Conservation (phyloP, 2,888 invertebrate species). For the Chrysomela aeneicollis region DNA sequence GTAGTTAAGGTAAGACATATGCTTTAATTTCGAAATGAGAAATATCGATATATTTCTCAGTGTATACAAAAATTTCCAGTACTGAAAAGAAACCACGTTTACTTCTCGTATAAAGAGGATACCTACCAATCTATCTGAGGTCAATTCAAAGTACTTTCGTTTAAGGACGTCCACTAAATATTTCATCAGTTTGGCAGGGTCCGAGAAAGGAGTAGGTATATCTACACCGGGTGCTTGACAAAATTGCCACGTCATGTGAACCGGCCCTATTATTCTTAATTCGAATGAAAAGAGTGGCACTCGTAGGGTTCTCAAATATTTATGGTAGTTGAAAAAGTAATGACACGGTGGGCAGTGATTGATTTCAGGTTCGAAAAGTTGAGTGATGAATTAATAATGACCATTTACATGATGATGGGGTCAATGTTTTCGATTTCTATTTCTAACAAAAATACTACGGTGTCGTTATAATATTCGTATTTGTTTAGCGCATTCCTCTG, state of each 20-base stretch:
- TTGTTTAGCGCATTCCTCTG: too few species aligned
- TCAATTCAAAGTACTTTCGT: background rate
- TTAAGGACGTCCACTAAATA: background rate
- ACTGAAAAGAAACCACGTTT: too few species aligned
- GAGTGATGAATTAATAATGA: background rate
- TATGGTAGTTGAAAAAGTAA: background rate
- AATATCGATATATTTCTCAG: too few species aligned
- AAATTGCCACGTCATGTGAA: background rate
- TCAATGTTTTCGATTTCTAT: background rate
- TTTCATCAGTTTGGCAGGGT: background rate
- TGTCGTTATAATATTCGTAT: too few species aligned
- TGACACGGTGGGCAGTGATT: conserved; percentile 1
- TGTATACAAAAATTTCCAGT: too few species aligned
- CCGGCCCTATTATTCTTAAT: background rate
- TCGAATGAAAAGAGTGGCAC: background rate
- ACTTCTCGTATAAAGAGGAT: too few species aligned
- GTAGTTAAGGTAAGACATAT: too few species aligned
- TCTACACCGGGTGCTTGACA: background rate
- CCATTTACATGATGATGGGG: background rate
- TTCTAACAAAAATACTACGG: background rate
- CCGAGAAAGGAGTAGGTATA: background rate
- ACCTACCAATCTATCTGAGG: too few species aligned
- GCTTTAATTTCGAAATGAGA: too few species aligned
- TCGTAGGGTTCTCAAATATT: background rate
- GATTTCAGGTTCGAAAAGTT: background rate